These are phyloP conservation scores for Rhinogobio ventralis DNA, from an alignment of 2,797 vertebrate species.

Conservation along the genomic window DNA sequence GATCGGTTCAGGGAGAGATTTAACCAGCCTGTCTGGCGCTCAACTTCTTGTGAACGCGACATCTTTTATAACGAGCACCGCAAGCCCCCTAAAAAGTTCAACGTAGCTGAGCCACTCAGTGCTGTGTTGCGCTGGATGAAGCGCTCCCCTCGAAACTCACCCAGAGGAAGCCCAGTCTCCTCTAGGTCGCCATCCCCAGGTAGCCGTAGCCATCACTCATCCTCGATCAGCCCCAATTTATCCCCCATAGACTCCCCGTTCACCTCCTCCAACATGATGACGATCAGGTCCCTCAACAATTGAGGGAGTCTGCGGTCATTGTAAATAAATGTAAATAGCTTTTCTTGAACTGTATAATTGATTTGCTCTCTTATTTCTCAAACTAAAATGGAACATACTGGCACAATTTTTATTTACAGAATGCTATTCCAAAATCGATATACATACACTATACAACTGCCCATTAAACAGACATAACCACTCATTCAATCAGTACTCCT, in stretches of 20 bases:
- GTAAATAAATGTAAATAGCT: constrained; percentile 47
- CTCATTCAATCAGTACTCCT: background rate
- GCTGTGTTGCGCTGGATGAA: constrained; percentile 6
- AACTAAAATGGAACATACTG: background rate
- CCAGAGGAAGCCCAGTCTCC: background rate
- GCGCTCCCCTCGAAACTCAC: constrained; percentile 52
- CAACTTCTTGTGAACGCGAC: constrained; percentile 4
- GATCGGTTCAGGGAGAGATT: background rate
- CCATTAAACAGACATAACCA: background rate
- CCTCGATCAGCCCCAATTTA: background rate
- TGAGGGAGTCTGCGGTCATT: background rate
- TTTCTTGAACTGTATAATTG: background rate
- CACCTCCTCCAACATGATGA: constrained; percentile 41
- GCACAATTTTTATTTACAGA: background rate
- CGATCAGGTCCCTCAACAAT: background rate
- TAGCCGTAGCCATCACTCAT: background rate
- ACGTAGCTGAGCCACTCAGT: background rate
- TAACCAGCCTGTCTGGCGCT: background rate
- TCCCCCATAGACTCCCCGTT: constrained; percentile 46
- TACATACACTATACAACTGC: background rate
- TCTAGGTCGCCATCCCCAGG: constrained; percentile 10
- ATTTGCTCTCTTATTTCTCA: background rate
- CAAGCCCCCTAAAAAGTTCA: fast-evolving
- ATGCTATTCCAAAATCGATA: background rate
- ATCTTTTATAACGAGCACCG: background rate